Evolutionary conservation across 2,888 invertebrate genomes (phyloP).

Genomic region (Rhogogaster chlorosoma): DNA sequence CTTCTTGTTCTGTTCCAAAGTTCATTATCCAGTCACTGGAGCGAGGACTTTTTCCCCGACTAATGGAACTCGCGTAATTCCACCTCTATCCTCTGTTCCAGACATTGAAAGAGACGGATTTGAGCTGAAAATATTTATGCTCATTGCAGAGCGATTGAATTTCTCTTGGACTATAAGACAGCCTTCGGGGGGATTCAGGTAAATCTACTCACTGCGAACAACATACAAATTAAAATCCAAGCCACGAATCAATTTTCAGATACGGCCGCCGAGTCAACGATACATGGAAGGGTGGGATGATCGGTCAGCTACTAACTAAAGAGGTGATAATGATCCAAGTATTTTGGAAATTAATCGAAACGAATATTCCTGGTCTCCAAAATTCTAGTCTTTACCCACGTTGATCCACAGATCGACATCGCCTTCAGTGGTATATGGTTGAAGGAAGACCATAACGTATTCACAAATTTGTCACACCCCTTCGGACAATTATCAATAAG

Average conservation of each 20-base stretch:
- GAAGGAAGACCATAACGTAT: slow-evolving; percentile 60
- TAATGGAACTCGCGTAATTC: not conserved
- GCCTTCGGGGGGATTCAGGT: slow-evolving; percentile 64
- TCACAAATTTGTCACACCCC: slow-evolving; percentile 65
- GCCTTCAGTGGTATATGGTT: slow-evolving; percentile 71
- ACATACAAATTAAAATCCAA: not conserved
- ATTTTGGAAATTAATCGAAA: not conserved
- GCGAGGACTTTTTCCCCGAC: not conserved
- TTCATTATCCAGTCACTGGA: not conserved
- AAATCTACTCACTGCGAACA: not conserved
- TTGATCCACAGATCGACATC: slow-evolving; percentile 65
- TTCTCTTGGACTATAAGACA: slow-evolving; percentile 69
- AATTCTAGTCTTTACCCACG: not conserved
- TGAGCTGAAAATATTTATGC: slow-evolving; percentile 67
- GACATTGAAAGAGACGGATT: slow-evolving; percentile 70
- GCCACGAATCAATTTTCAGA: slow-evolving; percentile 56
- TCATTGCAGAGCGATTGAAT: slow-evolving; percentile 69
- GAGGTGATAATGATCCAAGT: slow-evolving; percentile 59
- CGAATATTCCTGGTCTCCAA: not conserved
- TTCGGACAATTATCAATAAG: slow-evolving; percentile 67
- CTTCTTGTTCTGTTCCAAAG: not conserved
- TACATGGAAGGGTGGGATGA: slow-evolving; percentile 68
- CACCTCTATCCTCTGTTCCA: slow-evolving; percentile 38
- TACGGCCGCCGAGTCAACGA: slow-evolving; percentile 65
- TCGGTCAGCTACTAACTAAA: slow-evolving; percentile 62